Base-by-base conservation (phyloP, 1,140 invertebrate species). In the Rhagoletis pomonella region DNA sequence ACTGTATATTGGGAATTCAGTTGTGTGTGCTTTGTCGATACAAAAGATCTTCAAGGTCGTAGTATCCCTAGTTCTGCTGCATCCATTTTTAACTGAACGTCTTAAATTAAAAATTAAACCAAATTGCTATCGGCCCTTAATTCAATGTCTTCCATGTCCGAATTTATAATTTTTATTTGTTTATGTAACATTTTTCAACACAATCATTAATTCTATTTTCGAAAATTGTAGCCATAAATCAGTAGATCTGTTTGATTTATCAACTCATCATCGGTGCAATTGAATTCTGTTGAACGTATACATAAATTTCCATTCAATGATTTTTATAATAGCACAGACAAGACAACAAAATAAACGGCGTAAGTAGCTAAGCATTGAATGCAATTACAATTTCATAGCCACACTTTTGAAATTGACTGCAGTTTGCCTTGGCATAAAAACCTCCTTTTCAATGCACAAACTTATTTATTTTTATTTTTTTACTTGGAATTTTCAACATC, bases 341-440 rank as follows among this genome's bases (percentile, higher is more conserved):
- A 29, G 29, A 7, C 44, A 50, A 55, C 7, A 81, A 81, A 81
- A 4, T 14, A 77, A 6, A 12, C 69, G 73, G n/a, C 73, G 19
- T 19, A 29, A 0, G 29, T 29, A 29, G 29, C 29, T 29, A 29
- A 29, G 29, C 29, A 29, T 29, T 58, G 42, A 81, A 50, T 77
- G 73, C 47, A 77, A 50, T 77, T 50, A 62, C 62, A 86, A 64
- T 86, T 86, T 86, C 44, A 86, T n/a, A 84, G 58, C 3, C 47
- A 19, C 47, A 55, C 50, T 55, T 59, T 85, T 12, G 42, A 64
- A 73, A 87, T 47, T 69, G 44, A 65, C 50, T 39, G 50, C 44
- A 59, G 84, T 88, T 88, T 73, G 84, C 87, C 87, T 88, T 88
- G 87, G 87, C 87, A 88, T 86, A 58, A 73, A 88, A 88, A 88